Evolutionary conservation across 2,888 invertebrate species (phyloP), one percentile per base, ranked within the genome.

Genomic region (Nymphalis c-album): DNA sequence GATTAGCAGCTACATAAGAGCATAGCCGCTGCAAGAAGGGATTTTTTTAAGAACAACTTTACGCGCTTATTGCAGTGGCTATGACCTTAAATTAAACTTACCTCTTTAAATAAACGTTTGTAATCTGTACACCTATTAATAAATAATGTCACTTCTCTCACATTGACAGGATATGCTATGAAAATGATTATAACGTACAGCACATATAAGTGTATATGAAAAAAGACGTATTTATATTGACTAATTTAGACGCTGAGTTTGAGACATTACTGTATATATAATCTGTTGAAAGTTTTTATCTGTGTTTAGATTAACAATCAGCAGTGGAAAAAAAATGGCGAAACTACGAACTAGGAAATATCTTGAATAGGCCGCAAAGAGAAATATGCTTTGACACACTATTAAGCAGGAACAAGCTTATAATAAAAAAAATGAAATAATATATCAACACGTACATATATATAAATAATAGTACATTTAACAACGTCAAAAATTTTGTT

Each of bases 21-120:
- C 91, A 93, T 93, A 93, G 93, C 94, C 91, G 93, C 91, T 90
- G 91, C 91, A 91, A 89, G 78, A 80, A 81, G 76, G 55, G 57
- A 40, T 31, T 57, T 35, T 69, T 67, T 16, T 47, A 17, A 53
- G 66, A 60, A 57, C 18, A 13, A 57, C 57, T 61, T 40, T 13
- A 62, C 55, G 67, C 45, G 73, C 84, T 85, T 82, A 87, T 92
- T 92, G 92, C 92, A 91, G 92, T 91, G 91, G 91, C 91, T 91
- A 90, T 92, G 88, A 87, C 86, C 87, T 85, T 85, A 16, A 51
- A 59, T n/a, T 65, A 73, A 70, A 82, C 84, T 87, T 84, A 86
- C 86, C 84, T 84, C 31, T n/a, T 51, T 22, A 5, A 51, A 67
- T 26, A 22, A 53, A 55, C 22, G 22, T 2, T 35, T 50, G 8